Base-by-base conservation (phyloP, 2,797 vertebrate genomes). In the Macropus fuliginosus region DNA sequence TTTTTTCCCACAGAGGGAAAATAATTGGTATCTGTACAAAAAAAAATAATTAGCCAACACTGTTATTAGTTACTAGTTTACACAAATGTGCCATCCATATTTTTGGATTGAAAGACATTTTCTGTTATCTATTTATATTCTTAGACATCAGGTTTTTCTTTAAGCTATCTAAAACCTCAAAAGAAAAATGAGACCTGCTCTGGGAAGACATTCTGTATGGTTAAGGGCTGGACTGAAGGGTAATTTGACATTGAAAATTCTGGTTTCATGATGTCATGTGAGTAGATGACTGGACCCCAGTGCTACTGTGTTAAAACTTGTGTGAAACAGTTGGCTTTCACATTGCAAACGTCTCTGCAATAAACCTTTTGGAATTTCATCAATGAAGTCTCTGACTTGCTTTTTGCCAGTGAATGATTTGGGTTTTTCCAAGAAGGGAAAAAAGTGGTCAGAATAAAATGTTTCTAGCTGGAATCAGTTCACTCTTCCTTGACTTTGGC, bases 131-230 rank as follows among this genome's bases (percentile, higher is more conserved):
- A 93, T 92, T 95, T 91, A 56, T 95, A 87, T 81, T 91, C 90
- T 96, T 91, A 95, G 94, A 96, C 93, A 57, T 94, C 56, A 46
- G 56, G 93, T 93, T 92, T 95, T 92, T 66, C 92, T 50, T 55
- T 91, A 95, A 91, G 50, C 95, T 54, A 27, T 40, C 91, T 94
- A 92, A 96, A 97, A 96, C 81, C 50, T 91, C 46, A 95, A 46
- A 18, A 62, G 93, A 91, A 95, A 90, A 96, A 52, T 28, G 87
- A 94, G 62, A 12, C 27, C 0, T n/a, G 31, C 29, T 90, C 0
- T 87, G 5, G 31, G 56, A 28, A 21, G 55, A 81, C 55, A 52
- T 50, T 57, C 14, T 66, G 0, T 52, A 14, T 74, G 13, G 54
- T 92, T 59, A 57, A 91, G 31, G 27, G 1, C 87, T 24, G 24